Percentiles rank a stretch among this genome's conserved stretches.
Evolutionary conservation across 2,113 vertebrate genomes (phyloP).

Genomic region (Plestiodon gilberti): DNA sequence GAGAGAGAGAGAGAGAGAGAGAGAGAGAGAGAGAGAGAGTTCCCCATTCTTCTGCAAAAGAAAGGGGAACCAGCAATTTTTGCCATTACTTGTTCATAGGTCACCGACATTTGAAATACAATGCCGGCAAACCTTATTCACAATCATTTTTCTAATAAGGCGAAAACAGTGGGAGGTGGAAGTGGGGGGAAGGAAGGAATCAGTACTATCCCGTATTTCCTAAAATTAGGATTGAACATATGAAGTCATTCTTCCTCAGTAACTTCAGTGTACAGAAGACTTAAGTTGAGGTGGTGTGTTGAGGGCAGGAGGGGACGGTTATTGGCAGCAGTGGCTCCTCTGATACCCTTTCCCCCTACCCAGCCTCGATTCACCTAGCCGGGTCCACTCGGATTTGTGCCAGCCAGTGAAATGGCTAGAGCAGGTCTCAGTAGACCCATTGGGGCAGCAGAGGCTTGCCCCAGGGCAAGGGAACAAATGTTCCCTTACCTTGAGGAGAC

Average conservation of each 20-base stretch:
- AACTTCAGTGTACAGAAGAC: not conserved
- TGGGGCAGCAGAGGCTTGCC: too few species aligned
- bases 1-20: not conserved
- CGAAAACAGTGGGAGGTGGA: not conserved
- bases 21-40: not conserved
- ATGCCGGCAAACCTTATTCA: not conserved
- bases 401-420: too few species aligned
- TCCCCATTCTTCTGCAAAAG: conserved; percentile 4
- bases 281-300: too few species aligned
- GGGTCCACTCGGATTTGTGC: too few species aligned
- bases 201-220: not conserved
- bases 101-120: fast-evolving
- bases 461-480: too few species aligned
- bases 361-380: too few species aligned
- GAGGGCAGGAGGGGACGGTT: too few species aligned
- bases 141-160: fast-evolving
- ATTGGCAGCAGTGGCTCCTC: too few species aligned
- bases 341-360: too few species aligned
- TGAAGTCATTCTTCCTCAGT: not conserved
- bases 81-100: not conserved
- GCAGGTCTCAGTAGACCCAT: too few species aligned
- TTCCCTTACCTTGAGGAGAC: too few species aligned
- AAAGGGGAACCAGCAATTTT: not conserved
- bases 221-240: not conserved
- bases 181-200: too few species aligned